A percentile compares a stretch with the other conserved stretches of the same genome.
Evolutionary conservation across 2,888 invertebrate genomes (phyloP).

Genomic region (Tetropium fuscum): DNA sequence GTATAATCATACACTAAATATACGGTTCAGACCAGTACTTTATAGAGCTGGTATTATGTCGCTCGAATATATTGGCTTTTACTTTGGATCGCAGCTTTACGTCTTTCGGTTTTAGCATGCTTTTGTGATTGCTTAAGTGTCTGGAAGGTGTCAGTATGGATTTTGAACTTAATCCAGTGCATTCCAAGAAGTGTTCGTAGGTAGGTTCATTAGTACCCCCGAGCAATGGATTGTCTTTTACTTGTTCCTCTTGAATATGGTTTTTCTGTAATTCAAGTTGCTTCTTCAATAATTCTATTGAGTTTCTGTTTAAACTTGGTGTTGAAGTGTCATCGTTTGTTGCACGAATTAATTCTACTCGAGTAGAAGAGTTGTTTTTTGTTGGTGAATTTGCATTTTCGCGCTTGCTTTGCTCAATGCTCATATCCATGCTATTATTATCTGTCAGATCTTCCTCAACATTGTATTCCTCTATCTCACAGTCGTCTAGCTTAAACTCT

Average conservation of each 20-base stretch:
- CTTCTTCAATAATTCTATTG: conserved; percentile 59
- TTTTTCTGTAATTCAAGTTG: conserved; percentile 64
- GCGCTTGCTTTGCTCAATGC: conserved; percentile 16
- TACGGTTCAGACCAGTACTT: conserved; percentile 66
- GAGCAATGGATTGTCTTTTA: conserved; percentile 57
- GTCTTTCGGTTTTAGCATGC: conserved; percentile 82
- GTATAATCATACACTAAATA: conserved; percentile 46
- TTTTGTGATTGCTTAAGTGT: conserved; percentile 79
- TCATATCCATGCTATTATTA: conserved; percentile 32
- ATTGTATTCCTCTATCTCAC: conserved; percentile 69
- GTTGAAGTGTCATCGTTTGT: conserved; percentile 51
- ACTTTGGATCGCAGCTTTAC: conserved; percentile 80
- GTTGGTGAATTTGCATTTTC: conserved; percentile 22
- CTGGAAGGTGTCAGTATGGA: conserved; percentile 78
- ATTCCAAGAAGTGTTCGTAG: conserved; percentile 83
- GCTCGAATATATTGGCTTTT: conserved; percentile 69
- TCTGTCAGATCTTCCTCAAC: conserved; percentile 50
- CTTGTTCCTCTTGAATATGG: conserved; percentile 42
- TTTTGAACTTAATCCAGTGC: conserved; percentile 84
- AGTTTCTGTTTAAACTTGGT: conserved; percentile 54
- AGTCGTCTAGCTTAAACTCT: conserved; percentile 82
- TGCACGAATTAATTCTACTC: conserved; percentile 57
- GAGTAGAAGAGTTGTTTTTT: conserved; percentile 38
- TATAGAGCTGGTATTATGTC: conserved; percentile 63
- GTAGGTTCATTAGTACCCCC: conserved; percentile 62